Conservation (phyloP, 2,113 vertebrate genomes). For the Tringa solitaria region DNA sequence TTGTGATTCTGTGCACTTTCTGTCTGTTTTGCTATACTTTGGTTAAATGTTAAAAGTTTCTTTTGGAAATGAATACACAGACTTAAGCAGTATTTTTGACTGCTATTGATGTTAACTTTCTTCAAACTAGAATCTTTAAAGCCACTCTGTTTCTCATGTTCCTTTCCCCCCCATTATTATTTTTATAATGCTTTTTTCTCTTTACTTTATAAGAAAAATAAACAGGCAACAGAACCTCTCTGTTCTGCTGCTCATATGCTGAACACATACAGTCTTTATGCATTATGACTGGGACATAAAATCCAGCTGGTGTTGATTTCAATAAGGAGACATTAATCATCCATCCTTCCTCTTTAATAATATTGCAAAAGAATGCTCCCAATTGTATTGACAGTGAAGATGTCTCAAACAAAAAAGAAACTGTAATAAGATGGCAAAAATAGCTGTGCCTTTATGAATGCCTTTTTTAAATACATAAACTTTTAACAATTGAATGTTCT, state of each 20-base stretch:
- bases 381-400: background rate
- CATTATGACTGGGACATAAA: background rate
- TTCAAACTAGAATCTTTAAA: background rate
- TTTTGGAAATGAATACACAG: constrained; percentile 22
- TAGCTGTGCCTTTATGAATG: background rate
- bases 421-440: background rate
- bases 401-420: background rate
- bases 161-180: background rate
- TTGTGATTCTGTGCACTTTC: background rate
- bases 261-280: background rate
- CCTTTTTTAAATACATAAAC: background rate
- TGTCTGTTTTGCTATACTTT: background rate
- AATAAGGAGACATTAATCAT: background rate
- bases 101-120: background rate
- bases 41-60: background rate
- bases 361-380: background rate
- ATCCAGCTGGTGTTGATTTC: constrained; percentile 19
- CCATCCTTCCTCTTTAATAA: background rate
- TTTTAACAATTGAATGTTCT: background rate
- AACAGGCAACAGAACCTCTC: background rate
- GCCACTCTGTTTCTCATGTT: background rate
- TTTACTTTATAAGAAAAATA: background rate
- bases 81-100: constrained; percentile 14
- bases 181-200: background rate
- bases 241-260: background rate